Evolutionary conservation across 2,888 invertebrate genomes (phyloP), one percentile per base, ranked within the genome.

Genomic region (Hololepta plana): DNA sequence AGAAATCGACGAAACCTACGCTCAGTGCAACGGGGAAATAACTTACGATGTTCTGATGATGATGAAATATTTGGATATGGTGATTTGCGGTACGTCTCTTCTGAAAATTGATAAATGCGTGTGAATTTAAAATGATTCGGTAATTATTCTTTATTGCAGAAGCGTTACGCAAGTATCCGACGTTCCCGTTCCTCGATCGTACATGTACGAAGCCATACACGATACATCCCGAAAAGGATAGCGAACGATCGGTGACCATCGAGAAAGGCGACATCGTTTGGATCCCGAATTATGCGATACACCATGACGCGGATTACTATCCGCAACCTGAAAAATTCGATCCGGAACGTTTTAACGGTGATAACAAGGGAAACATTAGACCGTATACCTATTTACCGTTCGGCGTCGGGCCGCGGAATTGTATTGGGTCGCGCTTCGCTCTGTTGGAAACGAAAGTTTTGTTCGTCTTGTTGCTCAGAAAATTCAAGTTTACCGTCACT

Each of bases 61-160:
- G 15, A 59, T 71, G 64, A 55, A 55, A 12, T 71, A 70, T 31
- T 42, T 71, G 52, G 69, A 70, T 29, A 66, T 66, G 66, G 64
- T 69, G 1, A 43, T 68, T 0, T 62, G 64, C 38, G 62, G 62
- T 62, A 32, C 14, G 12, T 13, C 11, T 9, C 15, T 15, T 19
- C 23, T 7, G 15, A 17, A 9, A 17, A 17, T 17, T 7, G 6
- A 17, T 7, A 7, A 7, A 7, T 17, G n/a, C n/a, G n/a, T n/a
- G n/a, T n/a, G n/a, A n/a, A n/a, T n/a, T n/a, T n/a, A n/a, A n/a
- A n/a, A n/a, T n/a, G n/a, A n/a, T n/a, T n/a, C n/a, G n/a, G n/a
- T n/a, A n/a, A n/a, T n/a, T n/a, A n/a, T n/a, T n/a, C n/a, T n/a
- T n/a, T n/a, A 26, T 33, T 35, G 6, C 30, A 41, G 45, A 45